A percentile compares a stretch with the other conserved stretches of the same genome.
These are phyloP conservation scores for Anas bernieri DNA, from an alignment of 2,797 vertebrate genomes.

Conservation along the genomic window DNA sequence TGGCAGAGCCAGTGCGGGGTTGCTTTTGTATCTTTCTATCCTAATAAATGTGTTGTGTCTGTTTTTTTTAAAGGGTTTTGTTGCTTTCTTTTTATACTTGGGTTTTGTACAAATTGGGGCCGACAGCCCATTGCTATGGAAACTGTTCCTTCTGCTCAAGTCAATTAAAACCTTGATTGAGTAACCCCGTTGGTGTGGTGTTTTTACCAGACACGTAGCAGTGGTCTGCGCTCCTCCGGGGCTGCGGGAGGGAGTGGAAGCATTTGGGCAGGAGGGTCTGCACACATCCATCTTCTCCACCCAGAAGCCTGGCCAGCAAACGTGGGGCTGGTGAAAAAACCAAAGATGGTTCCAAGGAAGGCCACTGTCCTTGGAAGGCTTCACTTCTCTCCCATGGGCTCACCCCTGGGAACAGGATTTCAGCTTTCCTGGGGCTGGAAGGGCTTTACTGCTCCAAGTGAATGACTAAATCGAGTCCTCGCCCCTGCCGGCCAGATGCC, in stretches of 20 bases:
- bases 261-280: neutral
- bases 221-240: accelerated
- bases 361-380: accelerated
- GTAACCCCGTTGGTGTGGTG: neutral
- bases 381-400: neutral
- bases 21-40: neutral
- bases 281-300: neutral
- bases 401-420: neutral
- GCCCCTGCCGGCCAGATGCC: neutral
- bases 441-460: neutral
- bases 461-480: neutral
- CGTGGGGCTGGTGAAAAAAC: neutral
- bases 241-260: neutral
- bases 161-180: constrained; percentile 9
- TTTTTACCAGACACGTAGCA: neutral
- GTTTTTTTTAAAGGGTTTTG: neutral
- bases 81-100: neutral
- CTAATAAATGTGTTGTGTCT: neutral
- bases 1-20: neutral
- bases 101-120: constrained; percentile 38
- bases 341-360: neutral
- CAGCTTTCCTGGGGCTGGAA: neutral
- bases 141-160: neutral
- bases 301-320: neutral
- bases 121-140: neutral